Percentiles rank a stretch among this genome's conserved stretches.
Evolutionary conservation across 2,113 vertebrate species (phyloP).

Genomic region (Onychorhynchus coronatus): DNA sequence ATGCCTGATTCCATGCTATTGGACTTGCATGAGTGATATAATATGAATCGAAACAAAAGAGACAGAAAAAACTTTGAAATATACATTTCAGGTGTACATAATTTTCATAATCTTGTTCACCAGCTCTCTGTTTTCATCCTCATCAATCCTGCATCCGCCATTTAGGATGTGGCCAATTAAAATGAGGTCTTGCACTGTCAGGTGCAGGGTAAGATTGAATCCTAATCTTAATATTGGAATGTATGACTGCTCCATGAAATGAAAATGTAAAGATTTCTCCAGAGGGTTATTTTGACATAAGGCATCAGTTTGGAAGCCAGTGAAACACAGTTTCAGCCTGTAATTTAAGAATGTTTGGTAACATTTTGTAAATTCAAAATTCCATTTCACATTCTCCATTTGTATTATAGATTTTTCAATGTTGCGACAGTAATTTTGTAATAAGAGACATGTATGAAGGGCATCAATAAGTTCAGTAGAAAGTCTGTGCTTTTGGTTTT

Average conservation of each 20-base stretch:
- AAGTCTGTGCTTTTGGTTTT: neutral
- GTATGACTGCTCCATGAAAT: neutral
- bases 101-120: neutral
- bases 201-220: neutral
- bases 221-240: neutral
- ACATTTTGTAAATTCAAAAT: neutral
- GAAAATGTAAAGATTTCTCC: neutral
- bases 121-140: neutral
- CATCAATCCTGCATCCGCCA: neutral
- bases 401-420: neutral
- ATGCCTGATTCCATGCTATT: neutral
- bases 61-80: neutral
- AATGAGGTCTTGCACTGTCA: neutral
- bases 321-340: neutral
- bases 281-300: neutral
- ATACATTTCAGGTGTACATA: neutral
- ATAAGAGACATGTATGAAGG: neutral
- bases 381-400: neutral
- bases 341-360: neutral
- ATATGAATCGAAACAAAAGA: neutral
- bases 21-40: neutral
- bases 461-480: neutral
- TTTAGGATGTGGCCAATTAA: neutral
- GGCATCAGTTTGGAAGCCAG: neutral
- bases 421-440: neutral